Evolutionary conservation across 1,140 invertebrate genomes (phyloP).

Genomic region (Parasteatoda tepidariorum): DNA sequence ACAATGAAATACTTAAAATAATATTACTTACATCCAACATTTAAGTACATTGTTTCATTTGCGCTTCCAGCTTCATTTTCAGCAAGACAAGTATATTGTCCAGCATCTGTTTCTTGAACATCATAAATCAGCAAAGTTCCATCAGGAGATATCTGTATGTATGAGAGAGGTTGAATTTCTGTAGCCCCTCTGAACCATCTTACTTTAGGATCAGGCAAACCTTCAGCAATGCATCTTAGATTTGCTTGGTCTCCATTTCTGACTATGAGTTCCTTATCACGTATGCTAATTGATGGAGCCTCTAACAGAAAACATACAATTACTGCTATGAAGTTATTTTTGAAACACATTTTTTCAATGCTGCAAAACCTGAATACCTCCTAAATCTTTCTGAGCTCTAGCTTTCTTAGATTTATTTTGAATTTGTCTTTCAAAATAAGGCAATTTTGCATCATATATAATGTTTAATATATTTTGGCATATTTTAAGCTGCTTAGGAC

Average conservation of each 20-base stretch:
- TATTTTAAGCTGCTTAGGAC: too few species aligned
- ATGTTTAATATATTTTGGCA: too few species aligned
- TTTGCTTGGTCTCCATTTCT: slow-evolving; percentile 61
- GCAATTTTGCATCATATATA: too few species aligned
- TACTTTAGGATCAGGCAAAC: slow-evolving; percentile 69
- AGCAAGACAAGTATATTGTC: slow-evolving; percentile 69
- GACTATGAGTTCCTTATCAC: slow-evolving; percentile 52
- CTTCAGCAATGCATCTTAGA: slow-evolving; percentile 66
- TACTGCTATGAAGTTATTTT: too few species aligned
- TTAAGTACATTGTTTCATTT: slow-evolving; percentile 65
- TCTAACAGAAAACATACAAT: slow-evolving; percentile 29
- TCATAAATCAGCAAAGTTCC: slow-evolving; percentile 46
- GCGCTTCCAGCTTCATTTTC: slow-evolving; percentile 68
- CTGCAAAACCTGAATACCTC: too few species aligned
- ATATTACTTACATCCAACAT: slow-evolving; percentile 69
- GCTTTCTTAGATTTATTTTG: too few species aligned
- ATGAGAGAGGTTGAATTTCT: slow-evolving; percentile 53
- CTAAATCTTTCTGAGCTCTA: too few species aligned
- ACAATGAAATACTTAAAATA: background rate
- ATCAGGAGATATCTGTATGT: slow-evolving; percentile 44
- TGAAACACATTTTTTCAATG: too few species aligned
- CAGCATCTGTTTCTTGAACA: slow-evolving; percentile 66
- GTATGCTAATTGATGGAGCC: slow-evolving; percentile 41
- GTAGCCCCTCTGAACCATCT: slow-evolving; percentile 67
- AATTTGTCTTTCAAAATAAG: background rate